Evolutionary conservation across 2,888 invertebrate species (phyloP).

Genomic region (Drosophila testacea): DNA sequence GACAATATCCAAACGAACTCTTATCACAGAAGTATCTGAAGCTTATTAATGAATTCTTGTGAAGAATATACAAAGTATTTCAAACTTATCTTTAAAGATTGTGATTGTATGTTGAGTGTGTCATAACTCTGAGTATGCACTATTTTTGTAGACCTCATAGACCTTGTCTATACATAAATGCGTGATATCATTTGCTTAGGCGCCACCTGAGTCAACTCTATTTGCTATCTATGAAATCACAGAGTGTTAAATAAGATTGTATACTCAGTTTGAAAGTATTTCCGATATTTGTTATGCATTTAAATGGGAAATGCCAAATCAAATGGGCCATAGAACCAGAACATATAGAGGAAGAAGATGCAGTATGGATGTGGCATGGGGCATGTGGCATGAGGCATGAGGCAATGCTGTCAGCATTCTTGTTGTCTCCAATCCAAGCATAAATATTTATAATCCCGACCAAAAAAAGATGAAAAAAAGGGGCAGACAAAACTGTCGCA

Average conservation of each 20-base stretch:
- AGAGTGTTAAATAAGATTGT: background rate
- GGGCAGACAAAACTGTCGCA: conserved; percentile 28
- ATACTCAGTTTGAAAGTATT: conserved; percentile 7
- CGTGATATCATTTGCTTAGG: conserved; percentile 9
- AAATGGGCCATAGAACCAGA: conserved; percentile 28
- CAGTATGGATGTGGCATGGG: background rate
- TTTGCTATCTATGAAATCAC: background rate
- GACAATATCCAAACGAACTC: too few relatives aligned
- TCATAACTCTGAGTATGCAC: background rate
- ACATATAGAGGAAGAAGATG: background rate
- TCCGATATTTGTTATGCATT: conserved; percentile 20
- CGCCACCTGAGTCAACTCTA: conserved; percentile 18
- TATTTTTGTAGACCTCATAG: background rate
- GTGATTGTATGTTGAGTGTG: conserved; percentile 3
- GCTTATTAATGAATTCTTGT: background rate
- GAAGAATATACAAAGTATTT: background rate
- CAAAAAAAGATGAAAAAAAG: background rate
- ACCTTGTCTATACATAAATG: background rate
- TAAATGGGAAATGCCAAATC: conserved; percentile 19
- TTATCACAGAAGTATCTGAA: background rate
- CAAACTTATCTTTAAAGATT: background rate
- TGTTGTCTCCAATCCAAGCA: conserved; percentile 58
- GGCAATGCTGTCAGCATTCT: conserved; percentile 43
- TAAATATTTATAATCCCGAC: conserved; percentile 70
- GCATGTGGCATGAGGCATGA: conserved; percentile 12